These are phyloP conservation scores for Choloepus hoffmanni DNA, from an alignment of 2,113 vertebrate species.

Conservation along the genomic window DNA sequence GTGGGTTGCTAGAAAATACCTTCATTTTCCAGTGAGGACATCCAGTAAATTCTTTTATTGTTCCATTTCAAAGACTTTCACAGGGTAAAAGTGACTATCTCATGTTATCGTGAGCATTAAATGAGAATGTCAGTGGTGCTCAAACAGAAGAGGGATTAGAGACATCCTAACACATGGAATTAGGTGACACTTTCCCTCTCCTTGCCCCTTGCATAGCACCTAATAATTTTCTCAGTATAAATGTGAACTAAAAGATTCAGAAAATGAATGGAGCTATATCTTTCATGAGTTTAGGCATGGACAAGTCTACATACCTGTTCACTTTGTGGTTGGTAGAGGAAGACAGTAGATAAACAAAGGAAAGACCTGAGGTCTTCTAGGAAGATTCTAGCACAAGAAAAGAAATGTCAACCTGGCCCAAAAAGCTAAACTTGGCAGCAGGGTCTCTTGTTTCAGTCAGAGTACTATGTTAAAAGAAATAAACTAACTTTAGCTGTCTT, in stretches of 20 bases:
- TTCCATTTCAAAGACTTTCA: slow-evolving; percentile 5
- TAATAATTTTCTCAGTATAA: not conserved
- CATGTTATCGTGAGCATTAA: not conserved
- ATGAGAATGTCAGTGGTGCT: not conserved
- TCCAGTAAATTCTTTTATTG: not conserved
- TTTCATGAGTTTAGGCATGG: not conserved
- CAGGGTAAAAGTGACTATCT: not conserved
- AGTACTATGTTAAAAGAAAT: not conserved
- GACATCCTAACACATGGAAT: not conserved
- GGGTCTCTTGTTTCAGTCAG: not conserved
- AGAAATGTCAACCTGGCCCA: not conserved
- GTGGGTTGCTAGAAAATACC: not conserved
- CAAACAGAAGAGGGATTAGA: not conserved
- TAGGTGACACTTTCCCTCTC: not conserved
- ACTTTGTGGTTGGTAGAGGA: not conserved
- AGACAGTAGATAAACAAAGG: not conserved
- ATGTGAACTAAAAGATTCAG: not conserved
- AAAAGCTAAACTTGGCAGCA: not conserved
- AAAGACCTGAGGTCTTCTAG: not conserved
- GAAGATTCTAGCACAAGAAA: not conserved
- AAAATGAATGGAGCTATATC: not conserved
- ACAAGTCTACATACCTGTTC: not conserved
- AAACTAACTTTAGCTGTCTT: not conserved
- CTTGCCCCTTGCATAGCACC: not conserved
- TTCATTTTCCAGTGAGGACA: not conserved